A percentile compares a stretch with the other conserved stretches of the same genome.
phyloP scores from a whole-genome alignment of 2,797 vertebrate species.

The Takifugu ocellatus region DNA sequence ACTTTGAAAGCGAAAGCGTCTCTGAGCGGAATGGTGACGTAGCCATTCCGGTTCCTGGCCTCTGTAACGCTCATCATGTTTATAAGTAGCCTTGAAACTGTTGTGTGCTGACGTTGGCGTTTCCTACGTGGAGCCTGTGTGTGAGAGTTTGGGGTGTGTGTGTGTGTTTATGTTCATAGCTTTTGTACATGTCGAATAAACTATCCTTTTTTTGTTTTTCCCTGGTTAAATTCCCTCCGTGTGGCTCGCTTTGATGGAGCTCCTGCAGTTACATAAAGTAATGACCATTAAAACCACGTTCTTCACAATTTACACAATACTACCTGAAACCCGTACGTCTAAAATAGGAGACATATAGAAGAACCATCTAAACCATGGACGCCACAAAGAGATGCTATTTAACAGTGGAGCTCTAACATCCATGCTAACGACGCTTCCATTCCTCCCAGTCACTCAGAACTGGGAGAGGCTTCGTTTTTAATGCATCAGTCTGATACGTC shows the following conservation, averaged over 20 bases:
- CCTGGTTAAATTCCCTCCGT: conserved; percentile 35
- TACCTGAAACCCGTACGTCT: no score
- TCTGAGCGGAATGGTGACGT: conserved; percentile 39
- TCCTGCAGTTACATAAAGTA: no score
- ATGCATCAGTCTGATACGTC: no score
- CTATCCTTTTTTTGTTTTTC: conserved; percentile 70
- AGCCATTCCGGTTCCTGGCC: conserved; percentile 40
- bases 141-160: background rate
- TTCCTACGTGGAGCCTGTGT: background rate
- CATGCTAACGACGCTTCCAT: background rate
- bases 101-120: conserved; percentile 50
- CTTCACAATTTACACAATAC: no score
- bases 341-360: no score
- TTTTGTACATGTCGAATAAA: conserved; percentile 97
- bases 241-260: conserved; percentile 55
- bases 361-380: no score
- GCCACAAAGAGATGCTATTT: no score
- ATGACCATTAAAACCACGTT: no score
- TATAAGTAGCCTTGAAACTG: conserved; percentile 60
- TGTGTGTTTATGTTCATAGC: conserved; percentile 78
- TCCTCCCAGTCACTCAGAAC: no score
- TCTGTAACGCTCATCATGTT: conserved; percentile 64
- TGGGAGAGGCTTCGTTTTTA: no score
- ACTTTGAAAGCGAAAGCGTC: conserved; percentile 64
- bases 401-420: background rate